A percentile compares a stretch with the other conserved stretches of the same genome.
These are phyloP conservation scores for Gallinago nigripennis DNA, from an alignment of 2,797 vertebrate species.

Conservation along the genomic window DNA sequence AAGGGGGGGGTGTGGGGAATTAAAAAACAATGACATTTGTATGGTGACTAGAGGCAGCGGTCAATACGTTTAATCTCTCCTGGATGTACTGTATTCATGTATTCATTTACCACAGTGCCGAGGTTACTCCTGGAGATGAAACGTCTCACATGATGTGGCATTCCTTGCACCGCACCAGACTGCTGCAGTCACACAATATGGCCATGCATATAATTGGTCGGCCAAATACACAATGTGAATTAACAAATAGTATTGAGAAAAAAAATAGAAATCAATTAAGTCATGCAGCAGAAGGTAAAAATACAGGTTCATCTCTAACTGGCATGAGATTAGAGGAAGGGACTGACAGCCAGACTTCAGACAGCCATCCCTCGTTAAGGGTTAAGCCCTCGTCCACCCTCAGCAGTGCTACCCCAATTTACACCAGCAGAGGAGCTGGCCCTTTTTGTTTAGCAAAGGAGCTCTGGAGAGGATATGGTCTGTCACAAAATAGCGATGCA, in stretches of 20 bases:
- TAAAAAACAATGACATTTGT: neutral
- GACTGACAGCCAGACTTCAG: neutral
- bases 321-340: neutral
- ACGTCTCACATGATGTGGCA: neutral
- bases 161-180: conserved; percentile 13
- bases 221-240: conserved; percentile 37
- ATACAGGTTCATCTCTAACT: conserved; percentile 24
- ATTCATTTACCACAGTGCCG: neutral
- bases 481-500: neutral
- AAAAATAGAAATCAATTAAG: conserved; percentile 51
- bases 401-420: neutral
- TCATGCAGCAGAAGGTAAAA: conserved; percentile 39
- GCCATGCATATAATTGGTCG: conserved; percentile 46
- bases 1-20: neutral
- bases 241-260: conserved; percentile 39
- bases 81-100: conserved; percentile 10
- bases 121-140: conserved; percentile 43
- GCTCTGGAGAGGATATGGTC: neutral
- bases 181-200: conserved; percentile 56
- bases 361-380: neutral
- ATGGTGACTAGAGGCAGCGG: neutral
- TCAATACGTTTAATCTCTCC: conserved; percentile 30
- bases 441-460: conserved; percentile 56
- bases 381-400: rapidly evolving
- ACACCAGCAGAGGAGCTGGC: neutral